These are phyloP conservation scores for Alces alces DNA, from an alignment of 2,113 vertebrate species.

Conservation along the genomic window DNA sequence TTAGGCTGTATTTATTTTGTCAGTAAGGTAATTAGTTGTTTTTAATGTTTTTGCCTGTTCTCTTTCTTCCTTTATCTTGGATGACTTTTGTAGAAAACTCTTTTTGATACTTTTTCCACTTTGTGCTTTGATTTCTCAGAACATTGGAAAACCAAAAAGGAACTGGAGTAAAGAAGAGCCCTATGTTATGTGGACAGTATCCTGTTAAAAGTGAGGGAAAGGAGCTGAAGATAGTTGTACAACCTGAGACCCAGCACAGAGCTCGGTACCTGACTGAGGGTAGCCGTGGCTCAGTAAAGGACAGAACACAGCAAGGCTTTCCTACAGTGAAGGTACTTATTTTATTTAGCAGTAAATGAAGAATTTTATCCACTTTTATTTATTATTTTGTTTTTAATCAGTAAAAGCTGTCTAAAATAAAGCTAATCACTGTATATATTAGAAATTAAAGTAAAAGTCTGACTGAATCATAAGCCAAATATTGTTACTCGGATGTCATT, in stretches of 20 bases:
- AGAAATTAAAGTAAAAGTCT: background rate
- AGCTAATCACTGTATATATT: background rate
- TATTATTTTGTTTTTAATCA: conserved; percentile 32
- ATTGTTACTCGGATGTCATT: background rate
- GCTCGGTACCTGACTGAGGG: conserved; percentile 98
- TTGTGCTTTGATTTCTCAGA: conserved; percentile 82
- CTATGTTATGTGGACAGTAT: conserved; percentile 91
- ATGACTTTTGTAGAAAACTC: conserved; percentile 10
- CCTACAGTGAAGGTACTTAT: conserved; percentile 93
- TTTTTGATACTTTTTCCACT: conserved; percentile 63
- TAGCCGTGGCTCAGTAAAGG: conserved; percentile 97
- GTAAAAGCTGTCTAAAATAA: background rate
- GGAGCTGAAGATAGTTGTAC: conserved; percentile 95
- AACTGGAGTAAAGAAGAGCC: conserved; percentile 88
- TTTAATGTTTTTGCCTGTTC: conserved; percentile 7
- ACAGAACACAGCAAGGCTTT: conserved; percentile 96
- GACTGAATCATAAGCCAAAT: background rate
- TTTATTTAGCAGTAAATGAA: background rate
- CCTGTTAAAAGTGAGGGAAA: conserved; percentile 94
- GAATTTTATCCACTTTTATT: background rate
- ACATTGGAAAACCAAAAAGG: conserved; percentile 83
- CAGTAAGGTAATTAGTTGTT: conserved; percentile 50
- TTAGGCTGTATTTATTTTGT: conserved; percentile 59
- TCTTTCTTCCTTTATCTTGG: conserved; percentile 65
- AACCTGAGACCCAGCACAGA: conserved; percentile 96